Conservation (phyloP, 2,888 invertebrate genomes). For the Drosophila austrosaltans region DNA sequence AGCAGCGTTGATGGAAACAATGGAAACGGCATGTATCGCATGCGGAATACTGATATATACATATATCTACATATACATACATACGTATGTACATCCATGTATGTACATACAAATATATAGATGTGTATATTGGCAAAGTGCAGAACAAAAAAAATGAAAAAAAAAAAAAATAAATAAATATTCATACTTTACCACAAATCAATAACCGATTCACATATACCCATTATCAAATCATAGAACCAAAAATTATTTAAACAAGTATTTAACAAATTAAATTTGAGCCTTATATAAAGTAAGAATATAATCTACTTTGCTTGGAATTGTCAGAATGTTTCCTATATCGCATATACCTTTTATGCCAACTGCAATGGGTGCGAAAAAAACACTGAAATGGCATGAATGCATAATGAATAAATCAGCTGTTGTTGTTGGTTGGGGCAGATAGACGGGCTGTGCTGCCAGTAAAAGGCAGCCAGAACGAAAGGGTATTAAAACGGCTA, state of each 20-base stretch:
- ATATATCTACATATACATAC: constrained; percentile 12
- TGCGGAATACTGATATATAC: constrained; percentile 40
- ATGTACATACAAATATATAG: constrained; percentile 1
- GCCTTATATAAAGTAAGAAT: neutral
- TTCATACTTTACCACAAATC: neutral
- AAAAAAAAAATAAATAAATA: constrained; percentile 29
- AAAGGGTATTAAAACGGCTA: neutral
- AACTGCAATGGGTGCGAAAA: neutral
- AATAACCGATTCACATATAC: neutral
- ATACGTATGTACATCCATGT: constrained; percentile 1
- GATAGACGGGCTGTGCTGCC: neutral
- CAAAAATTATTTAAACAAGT: too few relatives aligned
- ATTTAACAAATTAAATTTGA: too few relatives aligned
- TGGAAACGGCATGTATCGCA: constrained; percentile 66
- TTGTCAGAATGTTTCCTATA: neutral
- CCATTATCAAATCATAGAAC: neutral
- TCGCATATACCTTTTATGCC: neutral
- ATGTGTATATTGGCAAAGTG: constrained; percentile 48
- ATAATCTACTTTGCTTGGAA: neutral
- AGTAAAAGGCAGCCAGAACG: neutral
- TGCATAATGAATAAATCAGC: constrained; percentile 28
- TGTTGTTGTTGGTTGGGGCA: constrained; percentile 22
- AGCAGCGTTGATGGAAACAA: constrained; percentile 71
- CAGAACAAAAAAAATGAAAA: constrained; percentile 33
- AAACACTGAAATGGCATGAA: constrained; percentile 16